These are phyloP conservation scores for Nycteola revayana DNA, from an alignment of 2,888 invertebrate genomes.

Conservation along the genomic window DNA sequence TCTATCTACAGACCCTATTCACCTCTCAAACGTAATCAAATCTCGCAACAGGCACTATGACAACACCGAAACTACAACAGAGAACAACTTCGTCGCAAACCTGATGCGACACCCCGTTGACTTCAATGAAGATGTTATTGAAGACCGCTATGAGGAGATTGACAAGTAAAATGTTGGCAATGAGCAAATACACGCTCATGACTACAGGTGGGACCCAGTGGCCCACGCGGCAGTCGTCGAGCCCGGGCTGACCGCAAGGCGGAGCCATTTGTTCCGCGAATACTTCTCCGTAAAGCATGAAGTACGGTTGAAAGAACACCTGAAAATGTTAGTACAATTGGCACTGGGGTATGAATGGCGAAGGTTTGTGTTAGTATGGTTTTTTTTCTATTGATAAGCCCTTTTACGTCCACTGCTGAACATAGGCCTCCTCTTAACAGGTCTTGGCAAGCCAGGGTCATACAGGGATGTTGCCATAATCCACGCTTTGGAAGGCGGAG, in stretches of 20 bases:
- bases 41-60: conserved; percentile 73
- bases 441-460: too few species aligned
- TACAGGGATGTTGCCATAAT: too few species aligned
- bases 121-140: conserved; percentile 97
- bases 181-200: conserved; percentile 98
- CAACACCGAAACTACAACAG: conserved; percentile 52
- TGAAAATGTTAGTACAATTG: conserved; percentile 71
- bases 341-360: conserved; percentile 6
- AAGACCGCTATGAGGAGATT: conserved; percentile 99
- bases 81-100: conserved; percentile 77
- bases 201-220: conserved; percentile 97
- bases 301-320: conserved; percentile 98
- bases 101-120: conserved; percentile 97
- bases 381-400: too few species aligned
- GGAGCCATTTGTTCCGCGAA: conserved; percentile 98
- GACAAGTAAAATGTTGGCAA: conserved; percentile 98
- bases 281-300: conserved; percentile 99
- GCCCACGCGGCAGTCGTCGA: conserved; percentile 89
- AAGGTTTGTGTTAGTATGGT: conserved; percentile 17
- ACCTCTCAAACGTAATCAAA: conserved; percentile 46
- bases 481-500: too few species aligned
- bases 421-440: too few species aligned
- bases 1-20: too few species aligned
- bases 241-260: conserved; percentile 89
- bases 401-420: too few species aligned